These are phyloP conservation scores for Okapia johnstoni DNA, from an alignment of 2,113 vertebrate genomes.

Conservation along the genomic window DNA sequence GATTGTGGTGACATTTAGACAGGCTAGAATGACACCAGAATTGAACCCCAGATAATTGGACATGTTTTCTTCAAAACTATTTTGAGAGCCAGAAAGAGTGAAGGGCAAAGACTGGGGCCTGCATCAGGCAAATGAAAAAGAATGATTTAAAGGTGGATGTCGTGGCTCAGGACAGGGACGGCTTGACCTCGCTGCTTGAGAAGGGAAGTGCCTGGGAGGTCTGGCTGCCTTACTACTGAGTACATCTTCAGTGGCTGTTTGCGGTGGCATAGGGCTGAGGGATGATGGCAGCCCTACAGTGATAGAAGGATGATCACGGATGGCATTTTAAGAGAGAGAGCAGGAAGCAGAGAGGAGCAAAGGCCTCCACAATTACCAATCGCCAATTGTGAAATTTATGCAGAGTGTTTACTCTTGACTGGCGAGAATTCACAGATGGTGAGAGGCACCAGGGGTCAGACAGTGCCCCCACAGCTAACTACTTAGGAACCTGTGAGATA, in stretches of 20 bases:
- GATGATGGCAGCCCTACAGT: background rate
- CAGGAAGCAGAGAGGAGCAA: background rate
- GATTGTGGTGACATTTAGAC: background rate
- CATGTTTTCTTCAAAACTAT: background rate
- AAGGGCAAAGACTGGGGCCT: background rate
- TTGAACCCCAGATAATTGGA: background rate
- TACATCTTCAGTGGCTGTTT: background rate
- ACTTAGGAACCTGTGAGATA: background rate
- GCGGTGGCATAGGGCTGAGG: background rate
- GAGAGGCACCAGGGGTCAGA: background rate
- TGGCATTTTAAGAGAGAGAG: constrained; percentile 33
- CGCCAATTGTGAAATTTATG: background rate
- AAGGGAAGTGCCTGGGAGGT: background rate
- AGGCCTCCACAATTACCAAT: background rate
- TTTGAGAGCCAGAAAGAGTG: background rate
- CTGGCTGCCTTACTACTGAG: background rate
- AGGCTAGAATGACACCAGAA: background rate
- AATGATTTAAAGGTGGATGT: background rate
- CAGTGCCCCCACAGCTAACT: background rate
- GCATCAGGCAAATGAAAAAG: background rate
- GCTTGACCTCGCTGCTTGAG: background rate
- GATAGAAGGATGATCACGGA: background rate
- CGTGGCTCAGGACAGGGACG: background rate
- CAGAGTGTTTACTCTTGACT: constrained; percentile 29
- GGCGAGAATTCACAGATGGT: constrained; percentile 47